Base-by-base conservation (phyloP, 1,140 invertebrate species). In the Dendrolimus punctatus region DNA sequence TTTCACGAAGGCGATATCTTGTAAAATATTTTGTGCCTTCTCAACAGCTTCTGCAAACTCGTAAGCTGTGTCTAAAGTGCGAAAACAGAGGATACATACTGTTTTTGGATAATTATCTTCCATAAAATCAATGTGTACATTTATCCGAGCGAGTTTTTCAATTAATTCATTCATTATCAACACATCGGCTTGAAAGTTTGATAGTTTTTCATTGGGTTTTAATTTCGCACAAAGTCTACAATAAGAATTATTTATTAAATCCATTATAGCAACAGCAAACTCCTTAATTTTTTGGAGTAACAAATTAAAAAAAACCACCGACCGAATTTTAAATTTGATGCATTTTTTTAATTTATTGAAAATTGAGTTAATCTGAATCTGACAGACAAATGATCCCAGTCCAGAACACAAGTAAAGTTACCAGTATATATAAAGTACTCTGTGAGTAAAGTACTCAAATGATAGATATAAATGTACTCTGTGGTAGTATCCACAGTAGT, bases 211-310 rank as follows among this genome's bases (percentile, higher is more conserved):
- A 4, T 57, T 40, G 39, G 58, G 56, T 50, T 78, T 85, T 5
- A 58, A 59, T 41, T 80, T 68, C 5, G 79, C 79, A 57, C 81
- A 85, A 45, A 85, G 74, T 40, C 80, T 61, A 40, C 80, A 85
- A 55, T 80, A 72, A 6, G 54, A 51, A 49, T 60, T 71, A 58
- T 60, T 57, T 5, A 53, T 51, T 6, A 58, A 59, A 63, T 72
- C 67, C 76, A 84, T 83, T 10, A 46, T 52, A 6, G 5, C 2
- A 23, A 23, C 23, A 23, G 1, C 3, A 23, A 23, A 23, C 23
- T 23, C 23, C 23, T 23, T 23, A 23, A 3, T 23, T 23, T 23
- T 23, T 23, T 23, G 23, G 23, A 23, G 23, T 23, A 23, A 23
- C 23, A 23, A 23, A 23, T 23, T n/a, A n/a, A n/a, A 23, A 23